Percentiles rank a stretch among this genome's conserved stretches.
phyloP scores from a whole-genome alignment of 2,888 invertebrate species.

The Syrista parreyssii region DNA sequence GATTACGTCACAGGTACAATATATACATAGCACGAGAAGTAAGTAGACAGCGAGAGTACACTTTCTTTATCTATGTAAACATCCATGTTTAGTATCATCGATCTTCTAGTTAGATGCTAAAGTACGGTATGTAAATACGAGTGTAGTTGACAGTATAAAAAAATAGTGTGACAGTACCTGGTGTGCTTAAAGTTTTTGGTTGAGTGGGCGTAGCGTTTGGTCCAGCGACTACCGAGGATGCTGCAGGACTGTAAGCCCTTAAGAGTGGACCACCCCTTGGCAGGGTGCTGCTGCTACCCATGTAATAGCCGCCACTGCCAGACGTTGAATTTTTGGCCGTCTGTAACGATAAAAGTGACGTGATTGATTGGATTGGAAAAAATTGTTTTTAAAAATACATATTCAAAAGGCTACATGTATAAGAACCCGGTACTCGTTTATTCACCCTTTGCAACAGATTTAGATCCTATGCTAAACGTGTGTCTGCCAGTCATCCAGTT shows the following conservation, averaged over 20 bases:
- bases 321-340: constrained; percentile 72
- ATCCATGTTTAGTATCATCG: neutral
- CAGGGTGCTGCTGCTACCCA: constrained; percentile 76
- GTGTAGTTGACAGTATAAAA: neutral
- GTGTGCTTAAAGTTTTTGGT: constrained; percentile 54
- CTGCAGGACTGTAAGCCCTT: constrained; percentile 76
- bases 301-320: constrained; percentile 70
- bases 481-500: neutral
- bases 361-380: neutral
- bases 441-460: too few relatives aligned
- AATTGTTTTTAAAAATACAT: neutral
- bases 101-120: neutral
- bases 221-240: constrained; percentile 59
- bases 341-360: constrained; percentile 58
- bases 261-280: constrained; percentile 76
- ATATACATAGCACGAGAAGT: neutral
- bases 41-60: neutral
- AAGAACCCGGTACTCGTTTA: neutral
- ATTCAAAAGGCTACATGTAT: neutral
- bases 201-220: constrained; percentile 53
- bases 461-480: neutral
- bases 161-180: constrained; percentile 45
- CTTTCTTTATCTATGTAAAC: neutral
- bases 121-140: neutral
- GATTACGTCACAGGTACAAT: neutral